Conservation (phyloP, 2,888 invertebrate genomes). For the Diaperis boleti region DNA sequence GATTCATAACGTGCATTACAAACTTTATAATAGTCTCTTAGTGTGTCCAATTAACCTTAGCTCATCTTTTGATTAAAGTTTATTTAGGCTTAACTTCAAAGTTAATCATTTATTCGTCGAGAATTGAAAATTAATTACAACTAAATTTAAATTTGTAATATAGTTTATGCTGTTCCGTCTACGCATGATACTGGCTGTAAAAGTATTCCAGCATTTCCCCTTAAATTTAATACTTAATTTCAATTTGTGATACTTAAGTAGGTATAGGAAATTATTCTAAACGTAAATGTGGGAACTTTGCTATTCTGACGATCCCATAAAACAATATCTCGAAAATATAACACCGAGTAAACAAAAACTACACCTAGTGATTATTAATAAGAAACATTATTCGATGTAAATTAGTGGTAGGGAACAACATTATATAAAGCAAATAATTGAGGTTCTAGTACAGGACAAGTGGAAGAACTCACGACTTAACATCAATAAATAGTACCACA, state of each 20-base stretch:
- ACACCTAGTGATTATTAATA: too few species aligned
- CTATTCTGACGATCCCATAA: too few species aligned
- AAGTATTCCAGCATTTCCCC: conserved; percentile 5
- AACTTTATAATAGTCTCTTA: not conserved
- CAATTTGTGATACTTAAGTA: conserved; percentile 6
- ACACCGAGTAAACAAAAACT: too few species aligned
- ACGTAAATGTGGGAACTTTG: too few species aligned
- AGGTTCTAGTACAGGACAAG: too few species aligned
- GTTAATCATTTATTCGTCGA: conserved; percentile 7
- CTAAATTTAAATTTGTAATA: conserved; percentile 12
- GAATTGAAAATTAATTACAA: conserved; percentile 15
- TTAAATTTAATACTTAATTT: conserved; percentile 9
- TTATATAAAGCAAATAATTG: too few species aligned
- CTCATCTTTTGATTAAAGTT: conserved; percentile 11
- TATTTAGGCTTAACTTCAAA: conserved; percentile 8
- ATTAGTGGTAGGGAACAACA: too few species aligned
- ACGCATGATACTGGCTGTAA: not conserved
- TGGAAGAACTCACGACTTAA: too few species aligned
- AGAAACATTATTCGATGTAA: too few species aligned
- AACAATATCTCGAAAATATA: too few species aligned
- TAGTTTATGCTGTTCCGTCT: conserved; percentile 8
- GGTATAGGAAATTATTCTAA: too few species aligned
- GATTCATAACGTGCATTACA: conserved; percentile 5
- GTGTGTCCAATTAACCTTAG: not conserved
- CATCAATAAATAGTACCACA: too few species aligned